A percentile compares a stretch with the other conserved stretches of the same genome.
These are phyloP conservation scores for Saguinus oedipus DNA, from an alignment of 2,797 vertebrate species.

Conservation along the genomic window DNA sequence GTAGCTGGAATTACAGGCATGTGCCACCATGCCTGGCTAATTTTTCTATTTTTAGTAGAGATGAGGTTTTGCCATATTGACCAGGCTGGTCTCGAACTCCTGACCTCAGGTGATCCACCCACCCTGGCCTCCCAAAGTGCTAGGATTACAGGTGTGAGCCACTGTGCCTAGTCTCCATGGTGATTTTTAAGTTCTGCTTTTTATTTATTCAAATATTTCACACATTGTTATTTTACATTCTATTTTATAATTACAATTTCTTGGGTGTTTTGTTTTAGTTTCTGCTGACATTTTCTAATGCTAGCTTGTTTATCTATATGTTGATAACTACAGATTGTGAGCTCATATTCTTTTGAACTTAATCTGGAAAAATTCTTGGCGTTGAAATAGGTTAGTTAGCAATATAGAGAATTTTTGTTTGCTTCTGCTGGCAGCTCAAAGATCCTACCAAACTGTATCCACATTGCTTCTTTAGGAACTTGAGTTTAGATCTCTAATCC, in stretches of 20 bases:
- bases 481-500: too few relatives aligned
- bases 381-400: not conserved
- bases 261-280: not conserved
- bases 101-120: too few relatives aligned
- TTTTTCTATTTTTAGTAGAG: too few relatives aligned
- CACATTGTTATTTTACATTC: not conserved
- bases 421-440: not conserved
- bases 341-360: not conserved
- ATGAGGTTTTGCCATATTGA: too few relatives aligned
- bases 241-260: not conserved
- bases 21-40: too few relatives aligned
- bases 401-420: not conserved
- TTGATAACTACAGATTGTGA: not conserved
- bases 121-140: too few relatives aligned
- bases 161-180: too few relatives aligned
- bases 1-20: too few relatives aligned
- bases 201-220: not conserved
- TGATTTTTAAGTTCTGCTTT: not conserved
- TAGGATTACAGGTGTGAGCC: too few relatives aligned
- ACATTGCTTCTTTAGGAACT: accelerated
- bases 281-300: not conserved
- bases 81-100: too few relatives aligned
- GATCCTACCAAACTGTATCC: not conserved
- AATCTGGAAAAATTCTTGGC: not conserved
- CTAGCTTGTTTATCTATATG: not conserved